These are phyloP conservation scores for Cherax quadricarinatus DNA, from an alignment of 1,140 invertebrate genomes.

Conservation along the genomic window DNA sequence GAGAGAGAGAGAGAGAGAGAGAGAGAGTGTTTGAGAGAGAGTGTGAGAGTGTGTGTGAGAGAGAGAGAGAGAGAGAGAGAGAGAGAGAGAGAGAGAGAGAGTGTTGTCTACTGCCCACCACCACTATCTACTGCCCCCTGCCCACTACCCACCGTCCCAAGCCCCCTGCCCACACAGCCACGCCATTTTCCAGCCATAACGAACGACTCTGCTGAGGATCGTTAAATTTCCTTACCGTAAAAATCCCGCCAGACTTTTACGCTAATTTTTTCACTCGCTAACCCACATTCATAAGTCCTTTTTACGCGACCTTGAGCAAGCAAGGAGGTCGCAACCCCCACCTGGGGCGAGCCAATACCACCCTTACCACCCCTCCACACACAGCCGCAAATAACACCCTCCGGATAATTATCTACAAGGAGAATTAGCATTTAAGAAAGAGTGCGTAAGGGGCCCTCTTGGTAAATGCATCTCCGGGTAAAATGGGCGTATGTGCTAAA, in stretches of 20 bases:
- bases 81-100: background rate
- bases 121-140: background rate
- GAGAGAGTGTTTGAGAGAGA: too few relatives aligned
- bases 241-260: constrained; percentile 47
- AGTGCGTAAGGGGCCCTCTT: constrained; percentile 18
- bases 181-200: constrained; percentile 57
- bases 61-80: background rate
- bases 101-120: background rate
- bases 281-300: constrained; percentile 63
- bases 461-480: constrained; percentile 48
- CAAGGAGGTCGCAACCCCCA: constrained; percentile 36
- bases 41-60: background rate
- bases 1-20: background rate
- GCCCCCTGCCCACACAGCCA: background rate
- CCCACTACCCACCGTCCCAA: background rate
- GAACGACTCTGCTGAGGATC: constrained; percentile 61
- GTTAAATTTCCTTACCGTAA: constrained; percentile 59
- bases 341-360: background rate
- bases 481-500: constrained; percentile 34
- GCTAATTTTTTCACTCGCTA: constrained; percentile 56
- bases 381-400: constrained; percentile 19
- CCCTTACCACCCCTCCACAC: background rate
- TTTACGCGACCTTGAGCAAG: constrained; percentile 36
- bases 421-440: constrained; percentile 60
- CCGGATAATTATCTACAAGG: constrained; percentile 47